Evolutionary conservation across 2,888 invertebrate species (phyloP).

Genomic region (Leptogaster cylindrica): DNA sequence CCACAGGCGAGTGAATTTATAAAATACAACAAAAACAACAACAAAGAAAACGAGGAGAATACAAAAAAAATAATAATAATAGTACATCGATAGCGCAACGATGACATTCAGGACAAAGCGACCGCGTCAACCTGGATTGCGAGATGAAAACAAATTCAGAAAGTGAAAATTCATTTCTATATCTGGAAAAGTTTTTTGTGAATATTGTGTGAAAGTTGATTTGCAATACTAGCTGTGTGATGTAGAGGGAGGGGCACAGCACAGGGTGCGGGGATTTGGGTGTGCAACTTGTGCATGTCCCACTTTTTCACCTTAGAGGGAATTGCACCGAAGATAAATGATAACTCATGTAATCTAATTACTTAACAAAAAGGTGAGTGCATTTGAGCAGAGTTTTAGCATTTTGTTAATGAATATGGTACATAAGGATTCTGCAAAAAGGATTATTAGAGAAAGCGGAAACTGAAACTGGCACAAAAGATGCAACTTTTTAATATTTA

Average conservation of each 20-base stretch:
- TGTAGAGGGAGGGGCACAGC: no score
- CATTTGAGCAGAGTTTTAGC: not conserved
- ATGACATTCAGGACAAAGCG: no score
- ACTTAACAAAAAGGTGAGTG: not conserved
- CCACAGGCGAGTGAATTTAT: not conserved
- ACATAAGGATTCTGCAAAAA: no score
- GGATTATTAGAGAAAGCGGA: no score
- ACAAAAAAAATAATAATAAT: not conserved
- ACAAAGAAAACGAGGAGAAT: not conserved
- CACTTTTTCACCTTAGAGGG: not conserved
- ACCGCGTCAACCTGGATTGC: not conserved
- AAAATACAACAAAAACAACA: not conserved
- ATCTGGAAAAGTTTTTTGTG: not conserved
- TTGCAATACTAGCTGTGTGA: no score
- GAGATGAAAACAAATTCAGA: not conserved
- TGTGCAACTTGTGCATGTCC: no score
- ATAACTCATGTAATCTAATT: not conserved
- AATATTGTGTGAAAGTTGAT: not conserved
- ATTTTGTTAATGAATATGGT: constrained; percentile 2
- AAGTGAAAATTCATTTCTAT: constrained; percentile 6
- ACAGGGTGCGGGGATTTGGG: no score
- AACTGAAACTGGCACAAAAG: not conserved
- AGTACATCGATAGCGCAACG: no score
- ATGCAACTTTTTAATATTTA: not conserved
- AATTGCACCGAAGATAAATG: not conserved